Conservation (phyloP, 2,888 invertebrate genomes). For the Sepiola atlantica region DNA sequence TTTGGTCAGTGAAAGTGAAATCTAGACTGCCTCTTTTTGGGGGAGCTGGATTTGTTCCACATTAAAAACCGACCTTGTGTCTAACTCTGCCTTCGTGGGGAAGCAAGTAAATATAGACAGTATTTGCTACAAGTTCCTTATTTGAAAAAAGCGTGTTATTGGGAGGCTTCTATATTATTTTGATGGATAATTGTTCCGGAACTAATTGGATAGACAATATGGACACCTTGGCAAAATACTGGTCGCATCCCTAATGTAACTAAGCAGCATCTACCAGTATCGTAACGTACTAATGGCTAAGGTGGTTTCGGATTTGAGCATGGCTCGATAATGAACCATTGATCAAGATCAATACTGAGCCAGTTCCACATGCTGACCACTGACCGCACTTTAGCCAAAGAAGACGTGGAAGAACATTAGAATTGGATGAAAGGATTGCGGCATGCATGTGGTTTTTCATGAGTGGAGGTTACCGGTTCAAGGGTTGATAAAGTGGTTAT, state of each 20-base stretch:
- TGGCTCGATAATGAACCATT: not conserved
- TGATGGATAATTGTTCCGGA: not conserved
- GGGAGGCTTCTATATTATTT: not conserved
- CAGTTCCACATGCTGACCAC: not conserved
- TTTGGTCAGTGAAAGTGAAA: too few species aligned
- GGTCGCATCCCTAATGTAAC: not conserved
- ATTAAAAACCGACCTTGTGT: too few species aligned
- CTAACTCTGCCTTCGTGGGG: too few species aligned
- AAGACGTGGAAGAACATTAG: not conserved
- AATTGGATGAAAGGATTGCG: not conserved
- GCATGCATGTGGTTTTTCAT: not conserved
- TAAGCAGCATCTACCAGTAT: not conserved
- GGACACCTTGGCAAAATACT: not conserved
- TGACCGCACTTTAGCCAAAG: conserved; percentile 5
- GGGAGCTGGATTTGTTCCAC: too few species aligned
- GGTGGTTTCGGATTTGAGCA: not conserved
- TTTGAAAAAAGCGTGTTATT: not conserved
- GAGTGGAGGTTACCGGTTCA: not conserved
- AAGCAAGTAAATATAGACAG: not conserved
- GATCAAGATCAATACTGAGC: not conserved
- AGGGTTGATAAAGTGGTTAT: not conserved
- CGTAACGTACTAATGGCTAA: not conserved
- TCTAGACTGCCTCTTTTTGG: too few species aligned
- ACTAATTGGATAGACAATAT: not conserved
- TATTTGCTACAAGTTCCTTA: not conserved